Evolutionary conservation across 2,888 invertebrate species (phyloP), one percentile per base, ranked within the genome.

Genomic region (Clistopyga incitator): DNA sequence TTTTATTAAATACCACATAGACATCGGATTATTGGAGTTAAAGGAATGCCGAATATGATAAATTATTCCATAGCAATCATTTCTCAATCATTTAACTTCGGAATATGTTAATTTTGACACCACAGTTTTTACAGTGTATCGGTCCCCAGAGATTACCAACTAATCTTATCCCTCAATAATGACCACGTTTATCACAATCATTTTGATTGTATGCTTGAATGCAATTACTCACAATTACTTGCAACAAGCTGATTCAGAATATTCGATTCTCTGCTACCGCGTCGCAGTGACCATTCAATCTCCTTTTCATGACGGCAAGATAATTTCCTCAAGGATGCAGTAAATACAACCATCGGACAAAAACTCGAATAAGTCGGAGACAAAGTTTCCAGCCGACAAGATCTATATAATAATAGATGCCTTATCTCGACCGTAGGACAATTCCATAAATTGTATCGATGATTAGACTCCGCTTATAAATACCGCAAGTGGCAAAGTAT

Each of bases 371-470:
- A 18, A 54, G 20, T 52, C 18, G 29, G n/a, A 20, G 68, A n/a
- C 54, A 23, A 54, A 52, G 6, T 71, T 42, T 71, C 25, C 42
- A 15, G 25, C 42, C 42, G 23, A 56, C 25, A 20, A 15, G 38
- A 68, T 8, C 54, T 18, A 18, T 13, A 20, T 71, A 54, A 56
- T 54, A 72, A 72, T 42, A 47, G 29, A 59, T 47, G 18, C 29
- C 59, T 74, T 74, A 74, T 74, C 72, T n/a, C 45, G 3, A 29
- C 47, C 20, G 59, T 29, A 29, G 52, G 67, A 77, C 78, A 71
- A 71, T 61, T 72, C 59, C 59, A 65, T 72, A 56, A 56, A 72
- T 72, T 34, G 23, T 56, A 34, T 29, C 47, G 59, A 72, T 59
- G n/a, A 72, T 47, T 67, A 45, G n/a, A 47, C 18, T 42, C 2